A percentile compares a stretch with the other conserved stretches of the same genome.
These are phyloP conservation scores for Ceramica pisi DNA, from an alignment of 2,888 invertebrate genomes.

Conservation along the genomic window DNA sequence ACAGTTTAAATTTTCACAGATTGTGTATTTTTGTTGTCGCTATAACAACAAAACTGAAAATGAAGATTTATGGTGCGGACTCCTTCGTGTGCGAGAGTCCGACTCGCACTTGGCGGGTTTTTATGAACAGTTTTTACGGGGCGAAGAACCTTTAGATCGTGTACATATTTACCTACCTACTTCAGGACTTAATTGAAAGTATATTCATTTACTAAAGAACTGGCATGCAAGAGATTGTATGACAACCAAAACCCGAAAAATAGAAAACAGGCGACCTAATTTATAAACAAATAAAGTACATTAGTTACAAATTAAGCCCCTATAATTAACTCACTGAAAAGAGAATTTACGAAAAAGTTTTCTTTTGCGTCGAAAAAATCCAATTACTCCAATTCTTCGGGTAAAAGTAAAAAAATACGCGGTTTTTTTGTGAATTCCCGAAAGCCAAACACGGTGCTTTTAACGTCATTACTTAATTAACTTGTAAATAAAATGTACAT, in stretches of 20 bases:
- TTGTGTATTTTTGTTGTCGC: too few species aligned
- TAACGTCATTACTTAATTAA: conserved; percentile 26
- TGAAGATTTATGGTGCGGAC: too few species aligned
- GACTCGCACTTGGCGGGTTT: too few species aligned
- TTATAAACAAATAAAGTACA: conserved; percentile 18
- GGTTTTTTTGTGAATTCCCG: conserved; percentile 14
- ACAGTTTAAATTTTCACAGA: too few species aligned
- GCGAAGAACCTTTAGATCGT: too few species aligned
- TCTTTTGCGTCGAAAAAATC: conserved; percentile 34
- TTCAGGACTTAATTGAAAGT: too few species aligned
- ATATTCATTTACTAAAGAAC: too few species aligned
- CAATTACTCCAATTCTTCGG: conserved; percentile 34
- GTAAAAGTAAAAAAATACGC: conserved; percentile 30
- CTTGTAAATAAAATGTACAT: not conserved
- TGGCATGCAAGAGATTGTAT: too few species aligned
- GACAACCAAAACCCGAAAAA: not conserved
- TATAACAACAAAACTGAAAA: too few species aligned
- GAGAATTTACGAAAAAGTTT: conserved; percentile 36
- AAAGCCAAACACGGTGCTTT: conserved; percentile 17
- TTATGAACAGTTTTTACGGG: too few species aligned
- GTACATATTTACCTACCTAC: too few species aligned
- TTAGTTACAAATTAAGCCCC: conserved; percentile 15
- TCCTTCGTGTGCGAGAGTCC: too few species aligned
- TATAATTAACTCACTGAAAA: conserved; percentile 41
- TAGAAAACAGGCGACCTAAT: conserved; percentile 4